Conservation (phyloP, 2,113 vertebrate genomes). For the Entosphenus tridentatus region DNA sequence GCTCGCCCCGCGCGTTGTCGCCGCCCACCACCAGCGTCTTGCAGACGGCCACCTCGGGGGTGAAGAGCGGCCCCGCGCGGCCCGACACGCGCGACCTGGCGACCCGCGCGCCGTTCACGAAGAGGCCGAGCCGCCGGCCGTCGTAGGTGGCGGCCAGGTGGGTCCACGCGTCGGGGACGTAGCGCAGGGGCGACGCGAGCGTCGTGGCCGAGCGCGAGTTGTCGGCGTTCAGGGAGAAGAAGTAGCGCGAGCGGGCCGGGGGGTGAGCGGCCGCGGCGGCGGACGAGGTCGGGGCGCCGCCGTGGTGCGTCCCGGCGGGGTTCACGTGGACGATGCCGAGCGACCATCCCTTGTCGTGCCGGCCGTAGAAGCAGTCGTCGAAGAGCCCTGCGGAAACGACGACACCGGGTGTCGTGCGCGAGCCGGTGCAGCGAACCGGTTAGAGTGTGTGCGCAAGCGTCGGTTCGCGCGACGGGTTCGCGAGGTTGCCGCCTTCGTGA, state of each 20-base stretch:
- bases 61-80: constrained; percentile 45
- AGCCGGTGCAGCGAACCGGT: no score
- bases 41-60: constrained; percentile 56
- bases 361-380: constrained; percentile 65
- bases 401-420: no score
- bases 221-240: constrained; percentile 72
- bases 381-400: constrained; percentile 38
- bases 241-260: constrained; percentile 29
- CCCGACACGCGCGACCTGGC: constrained; percentile 30
- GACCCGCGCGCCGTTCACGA: constrained; percentile 38
- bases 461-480: no score
- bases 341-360: constrained; percentile 70
- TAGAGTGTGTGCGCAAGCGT: no score
- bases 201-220: constrained; percentile 34
- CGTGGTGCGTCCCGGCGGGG: constrained; percentile 31
- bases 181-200: constrained; percentile 31
- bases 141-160: constrained; percentile 57
- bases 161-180: constrained; percentile 40
- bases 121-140: constrained; percentile 42
- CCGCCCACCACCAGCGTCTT: constrained; percentile 56
- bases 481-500: no score
- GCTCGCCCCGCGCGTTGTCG: constrained; percentile 30
- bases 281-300: no score
- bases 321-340: constrained; percentile 49
- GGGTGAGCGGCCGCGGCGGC: neutral